Percentiles rank a stretch among this genome's conserved stretches.
phyloP scores from a whole-genome alignment of 1,140 invertebrate species.

The Gryon sp. region DNA sequence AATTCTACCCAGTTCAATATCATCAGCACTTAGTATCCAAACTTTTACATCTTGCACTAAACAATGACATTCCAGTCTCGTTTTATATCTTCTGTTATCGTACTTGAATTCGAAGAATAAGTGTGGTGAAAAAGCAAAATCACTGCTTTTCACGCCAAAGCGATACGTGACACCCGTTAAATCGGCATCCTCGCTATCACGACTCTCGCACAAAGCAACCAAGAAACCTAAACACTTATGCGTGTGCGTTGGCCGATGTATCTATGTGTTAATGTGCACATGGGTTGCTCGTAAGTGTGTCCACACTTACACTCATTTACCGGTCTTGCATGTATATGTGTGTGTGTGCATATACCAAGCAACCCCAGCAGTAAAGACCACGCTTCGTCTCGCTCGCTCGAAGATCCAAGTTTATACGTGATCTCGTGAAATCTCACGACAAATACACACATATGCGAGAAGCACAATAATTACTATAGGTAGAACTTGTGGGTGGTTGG shows the following conservation, averaged over 20 bases:
- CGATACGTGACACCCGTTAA: constrained; percentile 75
- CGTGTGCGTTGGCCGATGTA: constrained; percentile 48
- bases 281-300: neutral
- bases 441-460: constrained; percentile 71
- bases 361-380: constrained; percentile 37
- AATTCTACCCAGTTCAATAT: constrained; percentile 1
- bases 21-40: constrained; percentile 1
- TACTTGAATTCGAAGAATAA: neutral
- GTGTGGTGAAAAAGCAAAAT: constrained; percentile 16
- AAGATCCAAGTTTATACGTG: constrained; percentile 60
- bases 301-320: neutral
- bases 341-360: constrained; percentile 9
- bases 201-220: constrained; percentile 72
- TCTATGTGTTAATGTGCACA: constrained; percentile 36
- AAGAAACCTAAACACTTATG: constrained; percentile 67
- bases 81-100: constrained; percentile 21
- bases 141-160: constrained; percentile 29
- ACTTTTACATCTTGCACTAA: constrained; percentile 18
- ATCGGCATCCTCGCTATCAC: constrained; percentile 63
- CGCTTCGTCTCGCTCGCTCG: constrained; percentile 23
- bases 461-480: constrained; percentile 78
- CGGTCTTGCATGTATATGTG: neutral
- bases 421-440: constrained; percentile 68
- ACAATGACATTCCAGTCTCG: constrained; percentile 31
- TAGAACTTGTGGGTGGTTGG: constrained; percentile 61